Evolutionary conservation across 2,888 invertebrate species (phyloP), one percentile per base, ranked within the genome.

Genomic region (Nomada goodeniana): DNA sequence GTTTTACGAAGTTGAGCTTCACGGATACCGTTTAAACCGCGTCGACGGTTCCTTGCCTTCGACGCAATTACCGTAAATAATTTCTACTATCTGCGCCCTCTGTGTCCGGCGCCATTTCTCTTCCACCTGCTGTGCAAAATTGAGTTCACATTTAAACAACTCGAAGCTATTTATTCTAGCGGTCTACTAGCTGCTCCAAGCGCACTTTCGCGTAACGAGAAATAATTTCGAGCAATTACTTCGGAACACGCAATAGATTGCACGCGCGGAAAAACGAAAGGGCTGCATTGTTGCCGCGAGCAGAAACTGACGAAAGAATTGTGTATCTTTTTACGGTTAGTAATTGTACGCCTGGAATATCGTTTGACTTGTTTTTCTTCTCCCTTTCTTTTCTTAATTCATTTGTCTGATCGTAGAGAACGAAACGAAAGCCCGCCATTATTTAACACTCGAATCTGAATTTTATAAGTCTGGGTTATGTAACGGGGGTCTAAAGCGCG

Each of bases 21-120:
- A 13, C 44, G 52, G 50, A 64, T 76, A 65, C 29, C 64, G 75
- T 65, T 77, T 63, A 64, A 36, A 20, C 50, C 44, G 36, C 64
- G 59, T 36, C 76, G 47, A 63, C 50, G 76, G 50, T 76, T 74
- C 26, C 64, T 74, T 75, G 57, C 50, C 64, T 59, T 59, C 64
- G 47, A 74, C 64, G 53, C 77, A 67, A 68, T 78, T 78, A 76
- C 68, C 78, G 77, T 77, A 77, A 77, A 76, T 77, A 77, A 76
- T 78, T 68, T 47, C 67, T 53, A 52, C 60, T 42, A 61, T 47
- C 60, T 65, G 36, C 7, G 7, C 64, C 20, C n/a, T 50, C 29
- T 42, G 0, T 7, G 36, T 36, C 36, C 7, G 1, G 13, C 18
- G 47, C 26, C 52, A 9, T 26, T 55, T 50, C 26, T 59, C 42